A percentile compares a stretch with the other conserved stretches of the same genome.
These are phyloP conservation scores for Rhopalosiphum padi DNA, from an alignment of 1,140 invertebrate genomes.

Conservation along the genomic window DNA sequence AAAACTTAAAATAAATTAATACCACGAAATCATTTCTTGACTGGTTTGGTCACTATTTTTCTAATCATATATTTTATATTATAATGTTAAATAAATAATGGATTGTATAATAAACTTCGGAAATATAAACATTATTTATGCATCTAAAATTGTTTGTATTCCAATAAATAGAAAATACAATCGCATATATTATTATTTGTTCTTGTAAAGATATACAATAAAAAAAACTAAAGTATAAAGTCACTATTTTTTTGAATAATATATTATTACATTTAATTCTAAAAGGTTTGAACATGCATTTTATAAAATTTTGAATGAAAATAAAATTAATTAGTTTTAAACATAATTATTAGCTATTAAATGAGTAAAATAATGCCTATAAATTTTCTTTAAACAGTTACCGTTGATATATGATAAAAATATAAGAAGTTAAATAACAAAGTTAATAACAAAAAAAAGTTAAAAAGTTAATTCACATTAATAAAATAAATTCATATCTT, in stretches of 20 bases:
- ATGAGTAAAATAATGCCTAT: too few species aligned
- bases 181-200: not conserved
- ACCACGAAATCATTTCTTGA: not conserved
- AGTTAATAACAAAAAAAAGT: too few species aligned
- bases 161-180: not conserved
- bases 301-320: not conserved
- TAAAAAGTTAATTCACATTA: not conserved
- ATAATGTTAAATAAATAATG: constrained; percentile 26
- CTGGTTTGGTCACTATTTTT: constrained; percentile 7
- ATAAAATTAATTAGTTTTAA: too few species aligned
- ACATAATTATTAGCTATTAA: too few species aligned
- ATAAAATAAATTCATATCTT: not conserved
- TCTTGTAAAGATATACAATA: not conserved
- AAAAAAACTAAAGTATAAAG: not conserved
- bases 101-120: not conserved
- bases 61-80: not conserved
- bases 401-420: not conserved
- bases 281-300: not conserved
- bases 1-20: not conserved
- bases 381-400: not conserved
- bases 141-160: not conserved
- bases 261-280: not conserved
- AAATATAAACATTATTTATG: constrained; percentile 1
- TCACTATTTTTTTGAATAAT: not conserved
- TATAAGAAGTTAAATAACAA: not conserved